Percentiles rank a stretch among this genome's conserved stretches.
Evolutionary conservation across 2,888 invertebrate genomes (phyloP).

Genomic region (Diadegma fenestrale): DNA sequence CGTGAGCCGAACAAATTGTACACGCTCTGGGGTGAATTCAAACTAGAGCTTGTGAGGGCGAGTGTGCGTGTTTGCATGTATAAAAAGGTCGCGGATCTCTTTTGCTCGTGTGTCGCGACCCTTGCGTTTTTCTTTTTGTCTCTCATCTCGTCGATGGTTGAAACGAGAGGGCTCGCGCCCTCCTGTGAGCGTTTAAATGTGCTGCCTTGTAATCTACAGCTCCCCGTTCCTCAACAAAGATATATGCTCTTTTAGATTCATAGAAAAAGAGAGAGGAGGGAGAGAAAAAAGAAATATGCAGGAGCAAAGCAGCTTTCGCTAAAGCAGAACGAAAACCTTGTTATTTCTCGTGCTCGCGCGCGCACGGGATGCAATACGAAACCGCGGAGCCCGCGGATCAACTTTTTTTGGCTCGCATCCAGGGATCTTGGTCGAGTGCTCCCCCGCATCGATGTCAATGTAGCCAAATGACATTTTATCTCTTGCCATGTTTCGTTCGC

Average conservation of each 20-base stretch:
- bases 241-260: conserved; percentile 13
- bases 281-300: conserved; percentile 10
- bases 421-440: conserved; percentile 41
- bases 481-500: neutral
- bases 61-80: neutral
- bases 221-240: conserved; percentile 32
- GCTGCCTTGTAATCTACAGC: conserved; percentile 52
- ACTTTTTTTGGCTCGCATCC: conserved; percentile 47
- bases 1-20: conserved; percentile 65
- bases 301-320: conserved; percentile 9
- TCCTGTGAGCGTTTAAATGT: conserved; percentile 42
- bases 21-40: conserved; percentile 58
- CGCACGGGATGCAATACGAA: conserved; percentile 1
- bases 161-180: conserved; percentile 48
- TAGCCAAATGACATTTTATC: conserved; percentile 50
- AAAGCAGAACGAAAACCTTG: conserved; percentile 44
- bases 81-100: conserved; percentile 22
- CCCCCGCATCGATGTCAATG: conserved; percentile 17
- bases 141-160: conserved; percentile 19
- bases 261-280: neutral
- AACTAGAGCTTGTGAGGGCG: conserved; percentile 7
- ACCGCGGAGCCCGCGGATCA: conserved; percentile 39
- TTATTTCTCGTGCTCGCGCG: conserved; percentile 18
- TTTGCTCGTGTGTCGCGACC: conserved; percentile 13
- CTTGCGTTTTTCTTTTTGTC: neutral